Evolutionary conservation across 1,140 invertebrate genomes (phyloP), one percentile per base, ranked within the genome.

Genomic region (Propsilocerus akamusi): DNA sequence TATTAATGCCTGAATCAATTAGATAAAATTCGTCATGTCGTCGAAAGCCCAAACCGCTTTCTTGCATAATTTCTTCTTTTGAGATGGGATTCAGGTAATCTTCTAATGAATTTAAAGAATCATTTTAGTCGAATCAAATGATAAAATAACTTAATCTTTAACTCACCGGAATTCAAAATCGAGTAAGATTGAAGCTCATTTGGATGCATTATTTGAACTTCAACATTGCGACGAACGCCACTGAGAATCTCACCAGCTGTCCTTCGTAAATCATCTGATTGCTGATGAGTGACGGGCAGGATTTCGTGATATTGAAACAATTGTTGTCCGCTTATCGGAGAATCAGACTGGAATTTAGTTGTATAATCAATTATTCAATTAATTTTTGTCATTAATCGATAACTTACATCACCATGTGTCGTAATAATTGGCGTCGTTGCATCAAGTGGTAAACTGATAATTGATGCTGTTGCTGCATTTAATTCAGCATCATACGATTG

Each of bases 81-180:
- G 68, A 60, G 46, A 69, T 61, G 24, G 68, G 67, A 59, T 70
- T 70, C 30, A 70, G 57, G 53, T 69, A 69, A 56, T 69, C 68
- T 64, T 25, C 10, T 50, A 49, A 3, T 30, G 28, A 30, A 11
- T 30, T 30, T 2, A n/a, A n/a, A n/a, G 2, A 11, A 11, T 30
- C 28, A 30, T 12, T 46, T 51, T 3, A 24, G 11, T 49, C 12
- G 20, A 14, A 22, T 17, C 1, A 17, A 28, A 48, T 48, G 2
- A 25, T n/a, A 12, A 25, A 24, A 49, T 49, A 48, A 26, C 8
- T 28, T 28, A 11, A 22, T 4, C 30, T 5, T 5, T 23, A 3
- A 24, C 20, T 5, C 25, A 25, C 25, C 25, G 12, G 25, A 17
- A 47, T 47, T 47, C 14, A 25, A 11, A 6, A 32, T 26, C 4